Evolutionary conservation across 1,140 invertebrate species (phyloP), one percentile per base, ranked within the genome.

Genomic region (Magallana angulata): DNA sequence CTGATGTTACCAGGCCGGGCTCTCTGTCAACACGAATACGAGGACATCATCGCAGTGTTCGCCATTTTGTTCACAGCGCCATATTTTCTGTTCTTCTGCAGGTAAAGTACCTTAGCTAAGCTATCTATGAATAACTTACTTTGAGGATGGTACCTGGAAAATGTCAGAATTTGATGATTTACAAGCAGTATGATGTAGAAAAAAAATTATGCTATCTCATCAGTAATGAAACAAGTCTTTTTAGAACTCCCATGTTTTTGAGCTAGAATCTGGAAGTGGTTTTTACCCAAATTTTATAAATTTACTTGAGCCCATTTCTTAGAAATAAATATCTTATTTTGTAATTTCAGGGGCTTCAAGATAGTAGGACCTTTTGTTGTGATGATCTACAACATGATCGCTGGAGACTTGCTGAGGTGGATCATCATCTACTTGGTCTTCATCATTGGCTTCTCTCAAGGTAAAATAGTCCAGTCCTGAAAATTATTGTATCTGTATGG

Each of bases 381-480:
- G 84, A 99, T 99, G 99, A 99, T 99, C 89, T 99, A 99, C 95
- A 96, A 98, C 90, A 99, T 99, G 98, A 97, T 99, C 30, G 97
- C 97, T 96, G 98, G 98, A 88, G 99, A 99, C 95, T 95, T 99
- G 18, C 95, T 99, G 8, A 96, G 98, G 91, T 99, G 99, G 95
- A 98, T 98, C 64, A 97, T 97, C 57, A 99, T 99, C 92, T 99
- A 99, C 94, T 95, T 98, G 71, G 98, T 99, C 0, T 99, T 99
- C 93, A 97, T 99, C 0, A 97, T 99, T 96, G 98, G 98, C 89
- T 99, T 99, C 94, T 98, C 98, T 16, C 98, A 99, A 97, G 97
- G 93, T 94, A 91, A 87, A 87, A 86, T 48, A 11, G 24, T 82
- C 12, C 11, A 5, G 11, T 56, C 36, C 57, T 16, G 14, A 14